phyloP scores from a whole-genome alignment of 2,113 vertebrate species.

The Tiliqua scincoides region DNA sequence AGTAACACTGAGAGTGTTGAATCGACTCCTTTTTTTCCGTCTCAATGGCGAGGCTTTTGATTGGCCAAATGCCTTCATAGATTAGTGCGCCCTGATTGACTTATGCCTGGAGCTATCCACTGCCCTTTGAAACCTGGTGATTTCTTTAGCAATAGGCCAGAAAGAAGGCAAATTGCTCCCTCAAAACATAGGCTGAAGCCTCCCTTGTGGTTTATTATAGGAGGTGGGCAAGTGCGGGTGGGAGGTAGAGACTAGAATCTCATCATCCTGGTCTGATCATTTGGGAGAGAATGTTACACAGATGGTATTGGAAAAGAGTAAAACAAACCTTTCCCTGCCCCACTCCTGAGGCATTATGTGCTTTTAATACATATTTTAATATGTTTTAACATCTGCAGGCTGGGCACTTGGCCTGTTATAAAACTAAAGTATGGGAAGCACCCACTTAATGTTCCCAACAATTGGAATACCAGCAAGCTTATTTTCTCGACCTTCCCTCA shows the following conservation, averaged over 20 bases:
- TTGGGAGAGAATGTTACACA: not conserved
- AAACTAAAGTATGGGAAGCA: not conserved
- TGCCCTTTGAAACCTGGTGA: not conserved
- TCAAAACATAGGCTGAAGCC: not conserved
- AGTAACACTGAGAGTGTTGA: conserved; percentile 38
- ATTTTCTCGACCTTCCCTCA: not conserved
- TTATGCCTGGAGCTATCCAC: not conserved
- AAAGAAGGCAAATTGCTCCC: not conserved
- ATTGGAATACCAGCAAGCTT: not conserved
- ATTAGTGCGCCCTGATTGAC: not conserved
- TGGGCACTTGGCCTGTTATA: not conserved
- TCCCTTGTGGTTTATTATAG: not conserved
- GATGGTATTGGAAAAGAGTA: not conserved
- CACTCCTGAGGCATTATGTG: not conserved
- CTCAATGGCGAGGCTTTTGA: not conserved
- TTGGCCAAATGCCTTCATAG: not conserved
- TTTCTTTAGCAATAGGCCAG: not conserved
- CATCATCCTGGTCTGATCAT: not conserved
- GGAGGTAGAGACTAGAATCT: too few species aligned
- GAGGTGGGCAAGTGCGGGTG: not conserved
- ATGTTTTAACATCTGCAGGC: not conserved
- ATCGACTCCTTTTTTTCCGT: conserved; percentile 23
- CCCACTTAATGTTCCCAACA: not conserved
- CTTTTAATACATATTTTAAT: not conserved
- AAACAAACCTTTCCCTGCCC: too few species aligned